Base-by-base conservation (phyloP, 2,113 vertebrate species). In the Antechinus flavipes region DNA sequence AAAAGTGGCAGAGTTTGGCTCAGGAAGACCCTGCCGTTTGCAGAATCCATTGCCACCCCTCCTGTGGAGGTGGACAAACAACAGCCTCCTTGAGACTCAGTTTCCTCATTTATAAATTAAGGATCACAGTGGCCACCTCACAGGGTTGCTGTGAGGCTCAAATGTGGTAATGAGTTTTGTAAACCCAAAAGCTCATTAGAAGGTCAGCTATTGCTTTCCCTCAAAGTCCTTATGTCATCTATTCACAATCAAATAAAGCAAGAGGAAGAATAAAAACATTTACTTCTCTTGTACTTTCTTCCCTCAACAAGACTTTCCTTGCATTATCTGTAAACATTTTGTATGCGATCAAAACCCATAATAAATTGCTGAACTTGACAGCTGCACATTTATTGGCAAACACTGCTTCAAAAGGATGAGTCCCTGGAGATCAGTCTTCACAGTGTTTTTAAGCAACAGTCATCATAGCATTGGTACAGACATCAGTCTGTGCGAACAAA, bases 321-420 rank as follows among this genome's bases (percentile, higher is more conserved):
- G 46, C 68, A 84, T 22, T 24, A 92, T 94, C 27, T 91, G 49
- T 92, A 94, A 96, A 97, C 3, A 94, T 95, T 94, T 96, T 14
- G 61, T 91, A 42, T 96, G n/a, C 90, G 96, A 93, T 96, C 61
- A 92, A 95, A 97, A 93, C n/a, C 58, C 53, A 89, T 96, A 95
- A 97, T 93, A 97, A 96, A 96, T 91, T 96, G 49, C 93, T 90
- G 52, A 94, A 93, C 46, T 96, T 97, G 96, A 93, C 91, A 96
- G 12, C 91, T 95, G 56, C 58, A 93, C 90, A 96, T 94, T 96
- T 94, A 96, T 92, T 96, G 93, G 91, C 61, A 98, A 97, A 96
- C 8, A 92, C 42, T 50, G 90, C 91, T 97, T 97, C 96, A 30
- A 96, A 97, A 96, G 7, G n/a, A 93, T 91, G 91, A 92, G 91